Base-by-base conservation (phyloP, 2,888 invertebrate genomes). In the Stenodera caucasica region DNA sequence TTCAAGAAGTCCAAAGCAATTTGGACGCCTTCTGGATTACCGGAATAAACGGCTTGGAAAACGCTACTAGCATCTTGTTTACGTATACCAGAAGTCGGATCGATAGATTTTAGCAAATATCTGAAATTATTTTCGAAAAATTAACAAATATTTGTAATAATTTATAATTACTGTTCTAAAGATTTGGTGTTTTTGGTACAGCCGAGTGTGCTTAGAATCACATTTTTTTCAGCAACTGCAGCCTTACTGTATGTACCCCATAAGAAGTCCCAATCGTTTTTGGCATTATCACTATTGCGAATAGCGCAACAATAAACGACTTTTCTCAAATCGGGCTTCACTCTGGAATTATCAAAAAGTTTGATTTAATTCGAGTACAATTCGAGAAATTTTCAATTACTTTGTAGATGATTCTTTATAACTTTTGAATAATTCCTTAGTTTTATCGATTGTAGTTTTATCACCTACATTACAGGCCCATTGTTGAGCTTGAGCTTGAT, bases 401-500 rank as follows among this genome's bases (percentile, higher is more conserved):
- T 56, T 64, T 9, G 53, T 51, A 7, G 35, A 8, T 49, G 61
- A 2, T 30, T 56, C 15, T 51, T 64, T 65, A 49, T 81, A 82
- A 5, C 71, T 64, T 1, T 72, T 61, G 67, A 84, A 86, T 26
- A 80, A 70, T 14, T 64, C 56, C 9, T 77, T 72, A 0, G 83
- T 80, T 40, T 85, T 81, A 0, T 71, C 67, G 3, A 84, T 74
- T 68, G 91, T 91, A 1, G 84, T 83, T 0, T 77, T 65, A 49
- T 86, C 82, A 6, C 84, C 86, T 32, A 85, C 81, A 66, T 82
- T 82, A 73, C 91, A 91, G 7, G 88, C 86, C 79, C 85, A 85
- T 64, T 83, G 81, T 55, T 88, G 67, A 32, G 87, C 81, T 60
- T 84, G 82, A 63, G 81, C 82, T 29, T 88, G 84, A 70, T 86